Evolutionary conservation across 2,888 invertebrate genomes (phyloP).

Genomic region (Epistrophella euchroma): DNA sequence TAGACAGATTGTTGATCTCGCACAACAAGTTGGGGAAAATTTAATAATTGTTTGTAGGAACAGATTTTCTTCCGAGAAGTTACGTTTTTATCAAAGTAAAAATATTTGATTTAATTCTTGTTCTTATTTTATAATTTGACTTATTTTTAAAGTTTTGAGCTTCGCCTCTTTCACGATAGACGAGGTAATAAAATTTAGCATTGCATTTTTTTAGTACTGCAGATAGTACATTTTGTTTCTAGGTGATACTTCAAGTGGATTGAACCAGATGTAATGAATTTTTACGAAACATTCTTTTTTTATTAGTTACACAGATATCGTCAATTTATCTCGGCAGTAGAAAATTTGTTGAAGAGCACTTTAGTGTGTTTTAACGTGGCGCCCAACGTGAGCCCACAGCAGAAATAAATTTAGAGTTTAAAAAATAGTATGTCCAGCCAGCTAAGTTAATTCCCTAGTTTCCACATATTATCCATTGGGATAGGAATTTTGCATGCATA

Average conservation of each 20-base stretch:
- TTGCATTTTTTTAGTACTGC: no score
- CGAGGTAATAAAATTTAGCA: no score
- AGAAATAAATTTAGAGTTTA: neutral
- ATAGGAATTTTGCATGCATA: neutral
- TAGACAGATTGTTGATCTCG: constrained; percentile 39
- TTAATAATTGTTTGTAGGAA: neutral
- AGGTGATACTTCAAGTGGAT: no score
- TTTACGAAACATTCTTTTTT: no score
- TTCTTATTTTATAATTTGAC: neutral
- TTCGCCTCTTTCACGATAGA: no score
- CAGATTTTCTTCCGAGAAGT: neutral
- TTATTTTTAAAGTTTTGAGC: neutral
- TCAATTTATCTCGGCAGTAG: no score
- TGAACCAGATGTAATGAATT: no score
- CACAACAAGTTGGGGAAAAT: constrained; percentile 56
- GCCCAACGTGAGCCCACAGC: neutral
- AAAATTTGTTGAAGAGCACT: no score
- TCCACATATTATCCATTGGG: neutral
- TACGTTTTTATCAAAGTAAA: neutral
- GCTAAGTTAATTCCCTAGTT: neutral
- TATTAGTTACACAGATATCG: no score
- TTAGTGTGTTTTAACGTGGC: neutral
- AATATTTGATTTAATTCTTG: neutral
- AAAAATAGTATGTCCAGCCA: neutral
- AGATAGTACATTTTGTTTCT: no score